Base-by-base conservation (phyloP, 2,888 invertebrate genomes). In the Noctua janthina region DNA sequence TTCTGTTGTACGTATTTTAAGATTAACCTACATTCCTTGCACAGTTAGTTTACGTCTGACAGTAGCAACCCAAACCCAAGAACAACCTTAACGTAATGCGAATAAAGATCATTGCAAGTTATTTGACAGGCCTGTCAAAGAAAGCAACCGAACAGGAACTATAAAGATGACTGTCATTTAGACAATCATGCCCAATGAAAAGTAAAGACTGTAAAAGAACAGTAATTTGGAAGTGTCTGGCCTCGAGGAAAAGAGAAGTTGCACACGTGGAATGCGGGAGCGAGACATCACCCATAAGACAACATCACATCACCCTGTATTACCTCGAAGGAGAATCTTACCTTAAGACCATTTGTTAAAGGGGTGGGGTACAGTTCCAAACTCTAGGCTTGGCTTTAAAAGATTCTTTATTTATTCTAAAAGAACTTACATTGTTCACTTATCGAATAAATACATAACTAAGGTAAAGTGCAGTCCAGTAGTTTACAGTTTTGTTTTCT, bases 1-100 rank as follows among this genome's bases (percentile, higher is more conserved):
- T 84, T 91, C 96, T 96, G 93, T 90, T 82, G 29, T 59, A 83
- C 62, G 49, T 79, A 49, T 62, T 56, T 66, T 78, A 68, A n/a
- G 15, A 39, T 76, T 87, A 75, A n/a, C 20, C 17, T 76, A 13
- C 23, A 74, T 23, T n/a, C 35, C 17, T n/a, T 49, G 23, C 7
- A 51, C 51, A 67, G 29, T 67, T 67, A 35, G 1, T 35, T 35
- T 67, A 49, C 6, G 35, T 74, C 35, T 72, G n/a, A 35, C 8
- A n/a, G 23, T 3, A 43, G 23, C 2, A 23, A 67, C 23, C 54
- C 43, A 67, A 67, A 1, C 23, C 54, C 43, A 67, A 67, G 0
- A 13, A 68, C 17, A 68, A 46, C 29, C 17, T 46, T 68, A 46
- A 46, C 6, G n/a, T 15, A 3, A 46, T 4, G 1, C 17, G n/a